Percentiles rank a stretch among this genome's conserved stretches.
Conservation (phyloP, 2,888 invertebrate species). For the Watsonalla cultraria region DNA sequence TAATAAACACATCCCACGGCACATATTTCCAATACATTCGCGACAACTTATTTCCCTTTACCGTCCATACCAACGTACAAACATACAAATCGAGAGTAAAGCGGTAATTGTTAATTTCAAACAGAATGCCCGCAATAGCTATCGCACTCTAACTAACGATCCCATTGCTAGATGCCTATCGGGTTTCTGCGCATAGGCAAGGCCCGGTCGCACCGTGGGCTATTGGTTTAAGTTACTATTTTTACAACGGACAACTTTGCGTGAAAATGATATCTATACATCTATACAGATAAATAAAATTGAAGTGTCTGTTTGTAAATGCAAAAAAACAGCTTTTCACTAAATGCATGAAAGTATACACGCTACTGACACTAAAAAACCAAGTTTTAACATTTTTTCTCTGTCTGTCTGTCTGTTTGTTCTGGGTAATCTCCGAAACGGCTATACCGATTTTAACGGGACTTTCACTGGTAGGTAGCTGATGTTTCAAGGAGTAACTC, state of each 20-base stretch:
- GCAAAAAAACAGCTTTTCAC: too few species aligned
- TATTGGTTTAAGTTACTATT: constrained; percentile 12
- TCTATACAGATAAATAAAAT: too few species aligned
- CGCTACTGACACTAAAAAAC: too few species aligned
- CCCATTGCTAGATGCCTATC: constrained; percentile 74
- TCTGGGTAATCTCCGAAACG: too few species aligned
- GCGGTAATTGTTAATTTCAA: constrained; percentile 75
- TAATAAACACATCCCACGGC: neutral
- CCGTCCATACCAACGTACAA: constrained; percentile 32
- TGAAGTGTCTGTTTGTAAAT: too few species aligned
- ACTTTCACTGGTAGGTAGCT: too few species aligned
- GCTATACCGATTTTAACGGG: too few species aligned
- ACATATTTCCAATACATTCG: constrained; percentile 9
- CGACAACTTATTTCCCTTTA: constrained; percentile 37
- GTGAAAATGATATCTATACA: too few species aligned
- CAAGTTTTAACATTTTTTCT: too few species aligned
- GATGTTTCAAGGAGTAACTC: too few species aligned
- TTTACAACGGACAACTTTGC: neutral
- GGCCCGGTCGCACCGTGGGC: constrained; percentile 22
- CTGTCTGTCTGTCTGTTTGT: too few species aligned
- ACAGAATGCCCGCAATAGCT: constrained; percentile 70
- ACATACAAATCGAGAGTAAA: constrained; percentile 64
- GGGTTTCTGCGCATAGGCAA: constrained; percentile 59
- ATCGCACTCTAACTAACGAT: constrained; percentile 72
- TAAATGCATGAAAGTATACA: too few species aligned